A percentile compares a stretch with the other conserved stretches of the same genome.
phyloP scores from a whole-genome alignment of 2,888 invertebrate species.

The Pyrocoelia pectoralis region DNA sequence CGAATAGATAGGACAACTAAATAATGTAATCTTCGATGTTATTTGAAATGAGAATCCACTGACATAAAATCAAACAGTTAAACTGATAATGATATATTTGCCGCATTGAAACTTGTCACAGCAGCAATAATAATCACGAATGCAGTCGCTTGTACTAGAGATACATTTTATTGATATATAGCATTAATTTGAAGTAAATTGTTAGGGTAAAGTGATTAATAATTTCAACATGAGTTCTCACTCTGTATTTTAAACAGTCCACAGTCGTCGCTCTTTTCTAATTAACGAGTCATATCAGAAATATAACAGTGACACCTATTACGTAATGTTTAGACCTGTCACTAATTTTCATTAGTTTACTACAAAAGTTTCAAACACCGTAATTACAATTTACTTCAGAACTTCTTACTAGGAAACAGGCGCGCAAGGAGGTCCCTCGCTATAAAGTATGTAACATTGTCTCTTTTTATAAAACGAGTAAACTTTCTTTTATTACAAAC shows the following conservation, averaged over 20 bases:
- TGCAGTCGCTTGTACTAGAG: background rate
- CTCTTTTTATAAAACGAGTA: conserved; percentile 27
- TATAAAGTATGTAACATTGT: conserved; percentile 26
- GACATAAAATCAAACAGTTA: background rate
- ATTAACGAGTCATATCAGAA: too few species aligned
- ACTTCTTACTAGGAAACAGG: conserved; percentile 25
- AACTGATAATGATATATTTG: background rate
- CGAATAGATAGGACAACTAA: too few species aligned
- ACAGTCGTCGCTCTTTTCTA: too few species aligned
- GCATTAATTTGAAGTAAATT: background rate
- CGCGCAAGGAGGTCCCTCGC: conserved; percentile 16
- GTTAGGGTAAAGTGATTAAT: background rate
- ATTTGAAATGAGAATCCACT: too few species aligned
- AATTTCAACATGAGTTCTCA: background rate
- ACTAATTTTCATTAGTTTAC: conserved; percentile 19
- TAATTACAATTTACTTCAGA: conserved; percentile 27
- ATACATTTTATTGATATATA: conserved; percentile 1
- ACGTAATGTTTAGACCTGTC: conserved; percentile 8
- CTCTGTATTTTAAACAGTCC: too few species aligned
- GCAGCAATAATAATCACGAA: background rate
- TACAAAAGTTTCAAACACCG: conserved; percentile 19
- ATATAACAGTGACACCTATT: background rate
- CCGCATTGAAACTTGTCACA: background rate
- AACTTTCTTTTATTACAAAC: conserved; percentile 29
- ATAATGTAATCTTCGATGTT: too few species aligned